Percentiles rank a stretch among this genome's conserved stretches.
These are phyloP conservation scores for Battus philenor DNA, from an alignment of 1,140 invertebrate species.

Conservation along the genomic window DNA sequence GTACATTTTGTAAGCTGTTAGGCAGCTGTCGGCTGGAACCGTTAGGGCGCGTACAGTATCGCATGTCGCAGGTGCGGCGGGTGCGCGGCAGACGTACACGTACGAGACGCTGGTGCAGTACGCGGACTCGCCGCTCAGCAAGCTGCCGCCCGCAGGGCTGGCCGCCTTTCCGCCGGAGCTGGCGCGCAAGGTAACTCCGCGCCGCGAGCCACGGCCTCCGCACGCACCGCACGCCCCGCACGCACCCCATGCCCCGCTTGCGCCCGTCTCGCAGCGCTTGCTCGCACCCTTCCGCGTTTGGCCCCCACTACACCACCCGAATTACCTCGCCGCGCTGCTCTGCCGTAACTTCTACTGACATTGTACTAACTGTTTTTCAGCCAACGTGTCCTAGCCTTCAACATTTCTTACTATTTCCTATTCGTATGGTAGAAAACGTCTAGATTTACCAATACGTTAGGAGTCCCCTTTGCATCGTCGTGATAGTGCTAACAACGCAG, in stretches of 20 bases:
- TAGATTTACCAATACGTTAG: not conserved
- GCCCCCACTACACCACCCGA: conserved; percentile 54
- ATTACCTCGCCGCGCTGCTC: conserved; percentile 61
- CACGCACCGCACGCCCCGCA: conserved; percentile 16
- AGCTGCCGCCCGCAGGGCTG: conserved; percentile 61
- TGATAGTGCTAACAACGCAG: not conserved
- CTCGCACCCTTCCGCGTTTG: conserved; percentile 31
- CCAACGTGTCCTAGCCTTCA: no score
- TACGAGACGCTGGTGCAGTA: conserved; percentile 72
- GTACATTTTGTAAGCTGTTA: no score
- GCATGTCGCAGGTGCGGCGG: conserved; percentile 29
- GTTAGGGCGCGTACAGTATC: not conserved
- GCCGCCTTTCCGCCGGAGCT: conserved; percentile 64
- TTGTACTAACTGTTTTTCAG: no score
- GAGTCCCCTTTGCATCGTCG: not conserved
- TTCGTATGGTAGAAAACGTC: no score
- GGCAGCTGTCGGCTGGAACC: not conserved
- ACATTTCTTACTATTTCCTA: no score
- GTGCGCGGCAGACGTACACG: conserved; percentile 61
- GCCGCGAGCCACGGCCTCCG: conserved; percentile 23
- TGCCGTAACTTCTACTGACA: conserved; percentile 65
- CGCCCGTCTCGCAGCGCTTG: conserved; percentile 12
- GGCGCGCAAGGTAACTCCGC: conserved; percentile 67
- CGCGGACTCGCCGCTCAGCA: conserved; percentile 71
- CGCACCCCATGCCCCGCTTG: conserved; percentile 21